Conservation (phyloP, 2,113 vertebrate species). For the Turdus rufiventris region DNA sequence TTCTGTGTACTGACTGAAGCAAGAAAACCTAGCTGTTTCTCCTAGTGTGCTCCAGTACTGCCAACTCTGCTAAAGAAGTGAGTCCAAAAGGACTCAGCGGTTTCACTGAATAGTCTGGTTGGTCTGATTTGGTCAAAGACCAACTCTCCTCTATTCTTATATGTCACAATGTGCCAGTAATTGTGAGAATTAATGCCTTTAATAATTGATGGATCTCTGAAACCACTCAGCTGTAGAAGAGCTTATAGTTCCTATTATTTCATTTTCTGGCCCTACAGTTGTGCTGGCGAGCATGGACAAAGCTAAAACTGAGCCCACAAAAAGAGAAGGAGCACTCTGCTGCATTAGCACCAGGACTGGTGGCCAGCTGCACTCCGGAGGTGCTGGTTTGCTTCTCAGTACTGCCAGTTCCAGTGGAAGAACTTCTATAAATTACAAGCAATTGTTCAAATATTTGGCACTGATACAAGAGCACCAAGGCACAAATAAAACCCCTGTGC, state of each 20-base stretch:
- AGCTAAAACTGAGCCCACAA: neutral
- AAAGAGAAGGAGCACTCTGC: neutral
- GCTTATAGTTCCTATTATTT: slow-evolving; percentile 10
- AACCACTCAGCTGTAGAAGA: slow-evolving; percentile 16
- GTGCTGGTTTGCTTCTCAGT: neutral
- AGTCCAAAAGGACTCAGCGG: neutral
- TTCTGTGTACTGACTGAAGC: neutral
- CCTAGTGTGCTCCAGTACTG: neutral
- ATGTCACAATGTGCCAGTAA: neutral
- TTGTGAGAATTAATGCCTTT: slow-evolving; percentile 36
- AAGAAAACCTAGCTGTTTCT: neutral
- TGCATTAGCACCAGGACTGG: neutral
- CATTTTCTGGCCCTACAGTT: neutral
- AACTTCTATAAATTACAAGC: neutral
- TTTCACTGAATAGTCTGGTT: neutral
- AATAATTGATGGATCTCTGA: slow-evolving; percentile 41
- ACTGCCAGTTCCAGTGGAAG: neutral
- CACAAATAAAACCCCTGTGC: neutral
- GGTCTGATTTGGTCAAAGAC: neutral
- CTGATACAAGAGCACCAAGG: neutral
- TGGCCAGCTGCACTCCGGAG: neutral
- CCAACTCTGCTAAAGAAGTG: neutral
- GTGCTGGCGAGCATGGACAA: neutral
- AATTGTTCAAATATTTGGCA: neutral
- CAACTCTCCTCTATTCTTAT: neutral